phyloP scores from a whole-genome alignment of 2,797 vertebrate genomes.

The Oophaga sylvatica region DNA sequence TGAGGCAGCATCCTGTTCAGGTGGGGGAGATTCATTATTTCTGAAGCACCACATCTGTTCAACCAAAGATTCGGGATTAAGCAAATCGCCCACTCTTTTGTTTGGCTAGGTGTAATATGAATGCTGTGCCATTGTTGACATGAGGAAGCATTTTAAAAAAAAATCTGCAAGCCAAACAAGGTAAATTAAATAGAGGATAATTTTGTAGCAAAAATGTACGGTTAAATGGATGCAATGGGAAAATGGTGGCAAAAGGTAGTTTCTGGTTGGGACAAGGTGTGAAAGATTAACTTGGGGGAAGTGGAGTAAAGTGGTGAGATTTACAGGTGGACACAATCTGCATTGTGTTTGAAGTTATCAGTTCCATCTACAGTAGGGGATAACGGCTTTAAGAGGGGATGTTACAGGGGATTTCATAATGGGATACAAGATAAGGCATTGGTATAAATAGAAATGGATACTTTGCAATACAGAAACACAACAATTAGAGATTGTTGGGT shows the following conservation, averaged over 20 bases:
- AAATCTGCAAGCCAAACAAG: constrained; percentile 13
- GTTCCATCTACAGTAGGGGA: neutral
- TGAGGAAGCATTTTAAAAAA: neutral
- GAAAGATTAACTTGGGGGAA: neutral
- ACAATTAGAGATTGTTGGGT: neutral
- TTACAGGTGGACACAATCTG: neutral
- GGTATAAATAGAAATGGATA: neutral
- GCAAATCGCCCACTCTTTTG: constrained; percentile 35
- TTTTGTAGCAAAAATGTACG: neutral
- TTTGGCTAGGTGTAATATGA: constrained; percentile 45
- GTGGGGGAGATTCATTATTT: constrained; percentile 48
- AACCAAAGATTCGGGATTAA: constrained; percentile 48
- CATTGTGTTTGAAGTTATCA: constrained; percentile 10
- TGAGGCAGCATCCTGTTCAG: constrained; percentile 50
- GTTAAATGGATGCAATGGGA: constrained; percentile 1
- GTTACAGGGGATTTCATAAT: constrained; percentile 2
- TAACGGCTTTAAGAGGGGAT: neutral
- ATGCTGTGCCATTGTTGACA: constrained; percentile 39
- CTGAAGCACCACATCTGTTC: constrained; percentile 50
- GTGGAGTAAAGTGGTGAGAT: neutral
- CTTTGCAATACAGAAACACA: neutral
- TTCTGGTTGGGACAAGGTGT: neutral
- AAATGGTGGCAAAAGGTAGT: neutral
- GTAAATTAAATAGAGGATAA: constrained; percentile 8
- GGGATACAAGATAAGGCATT: neutral